Evolutionary conservation across 2,113 vertebrate species (phyloP).

Genomic region (Sapayoa aenigma): DNA sequence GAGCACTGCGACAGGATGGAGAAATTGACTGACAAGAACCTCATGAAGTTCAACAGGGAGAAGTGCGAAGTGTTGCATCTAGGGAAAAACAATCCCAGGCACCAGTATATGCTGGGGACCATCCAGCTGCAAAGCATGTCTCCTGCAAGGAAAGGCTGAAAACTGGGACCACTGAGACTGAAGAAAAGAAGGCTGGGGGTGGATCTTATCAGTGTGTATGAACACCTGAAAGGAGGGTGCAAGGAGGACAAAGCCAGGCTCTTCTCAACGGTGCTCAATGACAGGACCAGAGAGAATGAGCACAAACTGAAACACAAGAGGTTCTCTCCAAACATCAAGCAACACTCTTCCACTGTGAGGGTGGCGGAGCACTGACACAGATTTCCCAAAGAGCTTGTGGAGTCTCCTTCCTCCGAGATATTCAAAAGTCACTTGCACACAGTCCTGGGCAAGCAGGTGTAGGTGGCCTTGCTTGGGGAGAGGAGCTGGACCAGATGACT

Average conservation of each 20-base stretch:
- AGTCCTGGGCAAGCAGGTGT: not conserved
- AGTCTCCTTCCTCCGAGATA: not conserved
- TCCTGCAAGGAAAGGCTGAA: not conserved
- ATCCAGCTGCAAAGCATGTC: not conserved
- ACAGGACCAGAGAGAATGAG: not conserved
- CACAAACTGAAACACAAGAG: not conserved
- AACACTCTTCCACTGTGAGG: not conserved
- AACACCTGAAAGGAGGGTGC: not conserved
- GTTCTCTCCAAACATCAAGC: not conserved
- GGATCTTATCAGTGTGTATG: not conserved
- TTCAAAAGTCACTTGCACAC: not conserved
- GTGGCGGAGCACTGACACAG: not conserved
- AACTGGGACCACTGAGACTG: not conserved
- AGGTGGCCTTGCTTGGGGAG: not conserved
- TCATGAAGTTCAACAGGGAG: not conserved
- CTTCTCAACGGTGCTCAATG: not conserved
- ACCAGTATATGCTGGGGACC: not conserved
- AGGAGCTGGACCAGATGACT: not conserved
- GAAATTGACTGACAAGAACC: not conserved
- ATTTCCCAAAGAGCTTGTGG: not conserved
- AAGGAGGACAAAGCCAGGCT: not conserved
- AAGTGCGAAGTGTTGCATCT: not conserved
- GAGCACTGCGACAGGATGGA: not conserved
- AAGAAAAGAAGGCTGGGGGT: not conserved
- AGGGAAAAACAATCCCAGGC: not conserved